Percentiles rank a stretch among this genome's conserved stretches.
These are phyloP conservation scores for Okamejei kenojei DNA, from an alignment of 2,797 vertebrate genomes.

Conservation along the genomic window DNA sequence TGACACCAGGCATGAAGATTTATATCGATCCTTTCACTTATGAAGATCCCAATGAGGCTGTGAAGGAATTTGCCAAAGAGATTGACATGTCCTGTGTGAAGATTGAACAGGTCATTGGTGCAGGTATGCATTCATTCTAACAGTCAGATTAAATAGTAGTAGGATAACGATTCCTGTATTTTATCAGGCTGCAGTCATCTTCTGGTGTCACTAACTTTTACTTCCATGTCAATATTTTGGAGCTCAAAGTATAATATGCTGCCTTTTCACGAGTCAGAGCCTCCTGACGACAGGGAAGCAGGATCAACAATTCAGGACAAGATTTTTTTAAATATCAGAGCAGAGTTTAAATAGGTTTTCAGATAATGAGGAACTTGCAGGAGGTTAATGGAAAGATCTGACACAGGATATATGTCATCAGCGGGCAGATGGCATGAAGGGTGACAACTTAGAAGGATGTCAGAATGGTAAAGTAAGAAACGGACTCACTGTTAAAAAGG, in stretches of 20 bases:
- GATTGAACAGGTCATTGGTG: constrained; percentile 95
- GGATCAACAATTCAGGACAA: not conserved
- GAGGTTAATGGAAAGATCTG: too few relatives aligned
- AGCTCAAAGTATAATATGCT: not conserved
- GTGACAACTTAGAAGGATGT: too few relatives aligned
- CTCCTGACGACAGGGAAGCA: not conserved
- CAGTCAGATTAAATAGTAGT: not conserved
- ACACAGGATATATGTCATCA: too few relatives aligned
- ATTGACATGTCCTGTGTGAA: constrained; percentile 93
- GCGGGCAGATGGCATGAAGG: too few relatives aligned
- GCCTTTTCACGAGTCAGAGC: not conserved
- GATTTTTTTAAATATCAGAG: not conserved
- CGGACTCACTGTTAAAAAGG: too few relatives aligned
- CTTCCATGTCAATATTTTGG: not conserved
- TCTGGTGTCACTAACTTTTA: not conserved
- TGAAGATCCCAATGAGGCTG: constrained; percentile 90
- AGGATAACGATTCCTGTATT: not conserved
- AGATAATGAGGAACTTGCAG: too few relatives aligned
- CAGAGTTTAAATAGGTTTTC: too few relatives aligned
- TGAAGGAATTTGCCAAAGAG: constrained; percentile 92
- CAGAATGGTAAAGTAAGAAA: too few relatives aligned
- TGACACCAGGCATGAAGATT: constrained; percentile 96
- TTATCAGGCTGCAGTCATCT: not conserved
- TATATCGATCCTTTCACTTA: constrained; percentile 96
- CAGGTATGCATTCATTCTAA: constrained; percentile 62